These are phyloP conservation scores for Xiphorhynchus erythropygius DNA, from an alignment of 2,797 vertebrate genomes.

Conservation along the genomic window DNA sequence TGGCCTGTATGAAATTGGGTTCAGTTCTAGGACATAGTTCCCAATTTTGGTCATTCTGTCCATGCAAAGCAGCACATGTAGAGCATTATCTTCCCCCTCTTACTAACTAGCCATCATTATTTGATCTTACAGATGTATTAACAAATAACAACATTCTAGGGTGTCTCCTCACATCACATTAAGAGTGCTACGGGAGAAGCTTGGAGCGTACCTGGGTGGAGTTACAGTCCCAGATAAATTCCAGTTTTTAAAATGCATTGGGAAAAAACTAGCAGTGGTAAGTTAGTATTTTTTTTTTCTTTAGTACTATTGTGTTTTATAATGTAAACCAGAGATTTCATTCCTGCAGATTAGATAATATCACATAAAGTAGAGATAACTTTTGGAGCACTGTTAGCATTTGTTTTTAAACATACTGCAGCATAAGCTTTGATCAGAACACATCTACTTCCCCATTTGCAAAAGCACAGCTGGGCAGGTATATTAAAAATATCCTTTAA, in stretches of 20 bases:
- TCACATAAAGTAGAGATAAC: background rate
- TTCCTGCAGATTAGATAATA: background rate
- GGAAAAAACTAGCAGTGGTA: conserved; percentile 90
- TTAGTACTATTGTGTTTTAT: background rate
- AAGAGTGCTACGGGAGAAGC: conserved; percentile 79
- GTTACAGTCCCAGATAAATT: conserved; percentile 81
- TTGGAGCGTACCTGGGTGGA: conserved; percentile 81
- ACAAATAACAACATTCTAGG: conserved; percentile 78
- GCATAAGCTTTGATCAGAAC: background rate
- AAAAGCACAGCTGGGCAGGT: background rate
- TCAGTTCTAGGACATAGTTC: background rate
- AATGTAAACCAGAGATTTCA: background rate
- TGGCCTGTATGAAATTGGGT: background rate
- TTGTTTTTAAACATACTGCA: background rate
- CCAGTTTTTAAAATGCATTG: conserved; percentile 91
- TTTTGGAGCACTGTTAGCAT: background rate
- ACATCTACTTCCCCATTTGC: background rate
- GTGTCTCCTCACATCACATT: conserved; percentile 86
- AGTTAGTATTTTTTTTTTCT: conserved; percentile 52
- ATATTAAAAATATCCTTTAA: background rate
- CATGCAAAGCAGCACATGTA: background rate
- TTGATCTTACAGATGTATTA: conserved; percentile 55
- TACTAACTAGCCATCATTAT: conserved; percentile 9
- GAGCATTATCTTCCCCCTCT: background rate
- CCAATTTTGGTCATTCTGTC: background rate